phyloP scores from a whole-genome alignment of 2,113 vertebrate genomes.

The Stigmatopora nigra region DNA sequence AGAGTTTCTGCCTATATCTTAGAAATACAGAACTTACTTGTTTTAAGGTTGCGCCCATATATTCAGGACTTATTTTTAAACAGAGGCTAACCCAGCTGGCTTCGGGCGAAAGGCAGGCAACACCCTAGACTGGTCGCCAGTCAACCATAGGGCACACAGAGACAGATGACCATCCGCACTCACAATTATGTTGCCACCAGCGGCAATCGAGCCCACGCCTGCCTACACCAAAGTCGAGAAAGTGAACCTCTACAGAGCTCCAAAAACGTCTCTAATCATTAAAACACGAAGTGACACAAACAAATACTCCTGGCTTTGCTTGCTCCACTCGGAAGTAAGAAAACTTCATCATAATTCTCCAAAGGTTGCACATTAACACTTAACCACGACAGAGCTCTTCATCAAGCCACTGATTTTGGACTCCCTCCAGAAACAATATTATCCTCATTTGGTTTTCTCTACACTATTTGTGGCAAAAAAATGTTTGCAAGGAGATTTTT shows the following conservation, averaged over 20 bases:
- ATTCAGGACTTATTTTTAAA: too few species aligned
- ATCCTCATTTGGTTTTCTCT: slow-evolving; percentile 14
- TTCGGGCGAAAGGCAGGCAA: too few species aligned
- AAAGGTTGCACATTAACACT: slow-evolving; percentile 48
- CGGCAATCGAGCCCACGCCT: too few species aligned
- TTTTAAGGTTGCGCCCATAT: too few species aligned
- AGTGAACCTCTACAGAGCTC: not conserved
- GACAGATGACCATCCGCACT: too few species aligned
- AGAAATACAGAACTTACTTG: too few species aligned
- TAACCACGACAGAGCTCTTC: slow-evolving; percentile 45
- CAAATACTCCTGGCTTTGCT: slow-evolving; percentile 38
- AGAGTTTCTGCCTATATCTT: too few species aligned
- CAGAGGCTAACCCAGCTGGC: too few species aligned
- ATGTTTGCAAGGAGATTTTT: slow-evolving; percentile 17
- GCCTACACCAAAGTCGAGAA: too few species aligned
- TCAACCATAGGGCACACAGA: too few species aligned
- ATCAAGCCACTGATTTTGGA: slow-evolving; percentile 49
- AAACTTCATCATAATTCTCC: slow-evolving; percentile 61
- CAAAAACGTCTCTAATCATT: slow-evolving; percentile 31
- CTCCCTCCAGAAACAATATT: slow-evolving; percentile 47
- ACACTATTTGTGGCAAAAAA: slow-evolving; percentile 17
- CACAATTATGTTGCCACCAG: too few species aligned
- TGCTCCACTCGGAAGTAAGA: slow-evolving; percentile 24
- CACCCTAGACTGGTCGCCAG: too few species aligned
- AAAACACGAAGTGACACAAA: slow-evolving; percentile 55